A percentile compares a stretch with the other conserved stretches of the same genome.
Conservation (phyloP, 2,797 vertebrate species). For the Merluccius polli region DNA sequence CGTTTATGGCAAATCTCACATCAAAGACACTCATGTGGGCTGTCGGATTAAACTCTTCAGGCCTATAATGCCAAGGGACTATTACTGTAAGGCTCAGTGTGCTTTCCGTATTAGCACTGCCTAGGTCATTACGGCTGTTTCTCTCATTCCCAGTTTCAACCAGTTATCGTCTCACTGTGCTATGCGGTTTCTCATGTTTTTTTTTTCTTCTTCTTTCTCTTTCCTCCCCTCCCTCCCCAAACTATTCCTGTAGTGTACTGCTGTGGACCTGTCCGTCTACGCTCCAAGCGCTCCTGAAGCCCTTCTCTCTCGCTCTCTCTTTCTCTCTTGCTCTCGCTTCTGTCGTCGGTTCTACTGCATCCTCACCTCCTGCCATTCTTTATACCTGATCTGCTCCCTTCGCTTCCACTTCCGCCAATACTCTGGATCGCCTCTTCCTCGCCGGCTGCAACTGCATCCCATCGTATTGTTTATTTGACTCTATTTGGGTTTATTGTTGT, state of each 20-base stretch:
- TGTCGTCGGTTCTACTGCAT: too few relatives aligned
- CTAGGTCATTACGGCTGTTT: not conserved
- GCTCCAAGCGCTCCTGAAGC: constrained; percentile 83
- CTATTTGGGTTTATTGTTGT: constrained; percentile 14
- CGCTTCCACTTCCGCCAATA: constrained; percentile 24
- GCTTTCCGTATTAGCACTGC: not conserved
- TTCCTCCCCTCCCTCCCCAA: constrained; percentile 30
- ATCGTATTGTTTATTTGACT: not conserved
- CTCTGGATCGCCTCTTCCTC: constrained; percentile 30
- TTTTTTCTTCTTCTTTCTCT: constrained; percentile 44
- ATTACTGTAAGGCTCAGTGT: not conserved
- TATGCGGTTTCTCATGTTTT: not conserved
- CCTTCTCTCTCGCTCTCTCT: constrained; percentile 61
- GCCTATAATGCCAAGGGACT: not conserved
- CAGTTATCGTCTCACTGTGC: not conserved
- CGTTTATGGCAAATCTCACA: not conserved
- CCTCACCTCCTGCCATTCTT: too few relatives aligned
- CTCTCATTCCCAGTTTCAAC: not conserved
- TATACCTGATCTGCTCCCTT: constrained; percentile 23
- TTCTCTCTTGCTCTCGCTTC: constrained; percentile 37
- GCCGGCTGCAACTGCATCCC: constrained; percentile 5
- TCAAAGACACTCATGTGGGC: not conserved
- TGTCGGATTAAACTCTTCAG: not conserved
- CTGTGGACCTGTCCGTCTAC: constrained; percentile 81
- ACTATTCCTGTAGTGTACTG: constrained; percentile 69